Conservation (phyloP, 2,113 vertebrate genomes). For the Saimiri boliviensis region DNA sequence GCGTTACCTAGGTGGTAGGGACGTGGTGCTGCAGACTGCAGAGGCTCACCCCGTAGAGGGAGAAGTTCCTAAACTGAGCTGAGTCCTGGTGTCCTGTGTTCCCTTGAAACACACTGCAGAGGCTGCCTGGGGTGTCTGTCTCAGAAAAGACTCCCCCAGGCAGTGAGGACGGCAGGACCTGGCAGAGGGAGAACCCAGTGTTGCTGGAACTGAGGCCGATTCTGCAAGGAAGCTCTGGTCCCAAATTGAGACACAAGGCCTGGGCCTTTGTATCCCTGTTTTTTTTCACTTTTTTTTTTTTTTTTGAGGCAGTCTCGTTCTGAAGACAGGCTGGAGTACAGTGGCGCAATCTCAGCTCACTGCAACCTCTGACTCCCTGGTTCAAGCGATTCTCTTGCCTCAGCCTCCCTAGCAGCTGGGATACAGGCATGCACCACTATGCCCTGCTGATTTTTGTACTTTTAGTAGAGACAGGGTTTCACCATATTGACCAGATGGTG, state of each 20-base stretch:
- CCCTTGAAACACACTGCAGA: background rate
- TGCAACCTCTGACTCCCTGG: too few relatives aligned
- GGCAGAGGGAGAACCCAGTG: background rate
- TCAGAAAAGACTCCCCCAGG: background rate
- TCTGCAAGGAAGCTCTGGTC: background rate
- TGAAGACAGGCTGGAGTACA: background rate
- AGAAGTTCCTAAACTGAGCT: background rate
- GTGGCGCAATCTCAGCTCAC: too few relatives aligned
- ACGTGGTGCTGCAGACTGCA: background rate
- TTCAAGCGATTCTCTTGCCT: too few relatives aligned
- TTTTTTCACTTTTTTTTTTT: background rate
- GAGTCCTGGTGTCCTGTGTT: background rate
- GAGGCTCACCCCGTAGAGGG: fast-evolving
- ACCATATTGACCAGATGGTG: too few relatives aligned
- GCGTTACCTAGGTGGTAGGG: background rate
- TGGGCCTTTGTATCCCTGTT: background rate
- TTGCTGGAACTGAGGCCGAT: background rate
- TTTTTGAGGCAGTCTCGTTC: too few relatives aligned
- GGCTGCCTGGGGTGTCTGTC: too few relatives aligned
- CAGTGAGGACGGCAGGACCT: background rate
- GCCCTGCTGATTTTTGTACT: too few relatives aligned
- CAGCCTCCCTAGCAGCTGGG: too few relatives aligned
- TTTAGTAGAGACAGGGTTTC: too few relatives aligned
- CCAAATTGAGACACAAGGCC: background rate
- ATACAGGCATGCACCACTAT: too few relatives aligned